These are phyloP conservation scores for Pseudococcus viburni DNA, from an alignment of 2,888 invertebrate species.

Conservation along the genomic window DNA sequence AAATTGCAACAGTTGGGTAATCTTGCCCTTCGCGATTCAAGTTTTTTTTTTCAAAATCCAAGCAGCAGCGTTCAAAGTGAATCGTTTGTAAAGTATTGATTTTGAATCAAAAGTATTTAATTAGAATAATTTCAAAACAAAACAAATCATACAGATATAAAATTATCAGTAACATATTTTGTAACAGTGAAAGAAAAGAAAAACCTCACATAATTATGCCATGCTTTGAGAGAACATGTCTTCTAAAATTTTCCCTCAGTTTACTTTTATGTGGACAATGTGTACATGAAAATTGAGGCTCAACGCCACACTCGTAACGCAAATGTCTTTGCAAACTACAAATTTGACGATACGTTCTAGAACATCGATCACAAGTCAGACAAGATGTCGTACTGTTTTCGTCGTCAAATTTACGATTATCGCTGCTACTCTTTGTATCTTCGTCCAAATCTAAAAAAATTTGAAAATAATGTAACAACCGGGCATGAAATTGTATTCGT, in stretches of 20 bases:
- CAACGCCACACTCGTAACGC: constrained; percentile 70
- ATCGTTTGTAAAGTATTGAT: no score
- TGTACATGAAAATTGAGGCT: constrained; percentile 69
- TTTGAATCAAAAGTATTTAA: no score
- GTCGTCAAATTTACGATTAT: no score
- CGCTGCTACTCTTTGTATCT: not conserved
- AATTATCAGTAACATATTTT: no score
- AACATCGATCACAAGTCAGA: constrained; percentile 10
- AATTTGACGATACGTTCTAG: not conserved
- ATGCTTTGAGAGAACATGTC: constrained; percentile 68
- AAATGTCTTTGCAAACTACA: constrained; percentile 69
- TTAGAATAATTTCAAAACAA: not conserved
- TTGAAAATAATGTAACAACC: not conserved
- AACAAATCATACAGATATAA: not conserved
- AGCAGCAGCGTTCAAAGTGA: no score
- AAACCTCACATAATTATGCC: constrained; percentile 67
- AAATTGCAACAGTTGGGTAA: not conserved
- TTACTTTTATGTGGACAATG: constrained; percentile 69
- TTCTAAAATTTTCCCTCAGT: constrained; percentile 69
- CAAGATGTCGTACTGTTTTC: not conserved
- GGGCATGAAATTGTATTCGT: no score
- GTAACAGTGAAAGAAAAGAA: not conserved
- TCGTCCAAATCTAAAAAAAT: not conserved
- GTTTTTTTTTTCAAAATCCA: not conserved
- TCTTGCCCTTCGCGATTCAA: not conserved